Conservation (phyloP, 2,888 invertebrate species). For the Eristalis pertinax region DNA sequence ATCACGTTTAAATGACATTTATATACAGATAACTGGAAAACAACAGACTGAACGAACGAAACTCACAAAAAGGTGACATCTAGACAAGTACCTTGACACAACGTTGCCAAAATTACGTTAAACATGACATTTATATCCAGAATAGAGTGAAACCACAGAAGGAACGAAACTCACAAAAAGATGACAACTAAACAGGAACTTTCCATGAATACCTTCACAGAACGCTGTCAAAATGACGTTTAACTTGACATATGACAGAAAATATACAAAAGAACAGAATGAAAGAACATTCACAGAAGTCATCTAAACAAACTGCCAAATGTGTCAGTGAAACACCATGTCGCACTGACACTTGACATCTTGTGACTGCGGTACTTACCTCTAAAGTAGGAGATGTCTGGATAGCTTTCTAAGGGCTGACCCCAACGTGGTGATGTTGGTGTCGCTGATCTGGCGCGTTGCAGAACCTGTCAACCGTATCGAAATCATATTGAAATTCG, state of each 20-base stretch:
- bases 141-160: too few species aligned
- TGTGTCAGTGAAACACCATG: background rate
- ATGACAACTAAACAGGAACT: too few species aligned
- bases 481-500: slow-evolving; percentile 65
- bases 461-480: slow-evolving; percentile 82
- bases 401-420: slow-evolving; percentile 82
- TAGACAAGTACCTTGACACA: too few species aligned
- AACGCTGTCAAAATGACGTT: too few species aligned
- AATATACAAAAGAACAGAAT: background rate
- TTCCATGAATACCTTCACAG: too few species aligned
- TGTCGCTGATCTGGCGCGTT: slow-evolving; percentile 89
- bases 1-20: too few species aligned
- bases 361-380: slow-evolving; percentile 79
- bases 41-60: background rate
- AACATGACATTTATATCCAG: too few species aligned
- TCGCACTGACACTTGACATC: background rate
- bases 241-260: background rate
- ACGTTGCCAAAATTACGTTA: too few species aligned
- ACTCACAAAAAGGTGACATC: background rate
- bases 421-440: slow-evolving; percentile 86
- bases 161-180: too few species aligned
- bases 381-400: slow-evolving; percentile 83
- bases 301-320: background rate
- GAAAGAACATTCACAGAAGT: slow-evolving; percentile 21
- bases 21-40: background rate